Conservation (phyloP, 1,140 invertebrate species). For the Cephus cinctus region DNA sequence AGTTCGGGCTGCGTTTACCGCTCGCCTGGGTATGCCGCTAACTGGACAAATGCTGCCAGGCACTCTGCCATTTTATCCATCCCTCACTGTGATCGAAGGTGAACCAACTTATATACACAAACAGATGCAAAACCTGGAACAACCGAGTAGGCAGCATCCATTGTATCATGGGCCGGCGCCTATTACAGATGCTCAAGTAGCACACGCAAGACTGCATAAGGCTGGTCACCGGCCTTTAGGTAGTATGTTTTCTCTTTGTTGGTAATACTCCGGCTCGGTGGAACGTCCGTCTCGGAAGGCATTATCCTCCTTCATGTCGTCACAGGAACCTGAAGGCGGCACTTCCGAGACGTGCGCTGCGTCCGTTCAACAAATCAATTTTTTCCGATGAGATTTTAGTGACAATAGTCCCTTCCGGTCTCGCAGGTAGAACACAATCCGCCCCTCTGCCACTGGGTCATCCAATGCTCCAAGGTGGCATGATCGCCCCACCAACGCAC, state of each 20-base stretch:
- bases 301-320: constrained; percentile 21
- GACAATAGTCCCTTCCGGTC: not conserved
- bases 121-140: constrained; percentile 63
- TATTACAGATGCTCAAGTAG: constrained; percentile 69
- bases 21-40: constrained; percentile 70
- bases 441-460: constrained; percentile 93
- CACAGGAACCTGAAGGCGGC: constrained; percentile 1
- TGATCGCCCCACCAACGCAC: constrained; percentile 57
- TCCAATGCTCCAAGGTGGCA: constrained; percentile 76
- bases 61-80: constrained; percentile 74
- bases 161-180: constrained; percentile 45
- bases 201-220: constrained; percentile 74
- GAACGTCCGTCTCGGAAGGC: constrained; percentile 10
- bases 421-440: constrained; percentile 76
- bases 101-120: constrained; percentile 60
- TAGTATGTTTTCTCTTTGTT: constrained; percentile 54
- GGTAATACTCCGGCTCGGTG: not conserved
- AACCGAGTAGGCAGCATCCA: constrained; percentile 46
- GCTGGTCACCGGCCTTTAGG: constrained; percentile 78
- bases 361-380: too few species aligned
- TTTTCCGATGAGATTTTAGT: not conserved
- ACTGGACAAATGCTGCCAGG: constrained; percentile 72
- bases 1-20: constrained; percentile 70
- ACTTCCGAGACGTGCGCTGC: not conserved
- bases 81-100: constrained; percentile 64